These are phyloP conservation scores for Sebastes iracundus DNA, from an alignment of 2,797 vertebrate species.

Conservation along the genomic window DNA sequence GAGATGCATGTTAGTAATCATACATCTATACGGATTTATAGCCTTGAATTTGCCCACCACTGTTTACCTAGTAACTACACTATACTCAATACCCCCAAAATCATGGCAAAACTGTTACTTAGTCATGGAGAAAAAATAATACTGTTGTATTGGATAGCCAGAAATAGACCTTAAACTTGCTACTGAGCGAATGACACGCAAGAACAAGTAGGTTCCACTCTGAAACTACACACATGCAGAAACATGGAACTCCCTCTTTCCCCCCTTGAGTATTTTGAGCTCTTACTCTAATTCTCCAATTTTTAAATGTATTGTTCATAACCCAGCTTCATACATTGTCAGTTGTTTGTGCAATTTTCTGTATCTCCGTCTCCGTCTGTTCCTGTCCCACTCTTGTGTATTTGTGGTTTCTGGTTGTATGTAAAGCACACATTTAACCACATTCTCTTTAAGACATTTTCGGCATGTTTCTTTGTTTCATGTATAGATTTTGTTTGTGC, in stretches of 20 bases:
- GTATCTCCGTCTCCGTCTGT: not conserved
- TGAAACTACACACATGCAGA: not conserved
- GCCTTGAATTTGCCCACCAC: not conserved
- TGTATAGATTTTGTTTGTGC: not conserved
- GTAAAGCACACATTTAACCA: not conserved
- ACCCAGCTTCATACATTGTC: slow-evolving; percentile 8
- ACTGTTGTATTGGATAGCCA: not conserved
- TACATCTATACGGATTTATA: not conserved
- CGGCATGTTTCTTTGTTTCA: not conserved
- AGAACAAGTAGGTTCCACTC: not conserved
- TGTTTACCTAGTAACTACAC: not conserved
- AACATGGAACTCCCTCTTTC: not conserved
- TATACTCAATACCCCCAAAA: not conserved
- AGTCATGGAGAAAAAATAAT: not conserved
- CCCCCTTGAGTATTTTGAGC: not conserved
- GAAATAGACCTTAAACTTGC: not conserved
- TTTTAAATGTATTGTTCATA: slow-evolving; percentile 18
- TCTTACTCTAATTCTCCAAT: slow-evolving; percentile 1
- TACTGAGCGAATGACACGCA: not conserved
- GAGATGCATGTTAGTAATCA: not conserved
- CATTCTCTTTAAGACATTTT: not conserved
- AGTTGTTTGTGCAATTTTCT: not conserved
- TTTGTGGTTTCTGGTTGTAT: not conserved
- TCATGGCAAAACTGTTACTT: not conserved
- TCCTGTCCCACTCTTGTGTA: not conserved